These are phyloP conservation scores for Holotrichia oblita DNA, from an alignment of 1,140 invertebrate genomes.

Conservation along the genomic window DNA sequence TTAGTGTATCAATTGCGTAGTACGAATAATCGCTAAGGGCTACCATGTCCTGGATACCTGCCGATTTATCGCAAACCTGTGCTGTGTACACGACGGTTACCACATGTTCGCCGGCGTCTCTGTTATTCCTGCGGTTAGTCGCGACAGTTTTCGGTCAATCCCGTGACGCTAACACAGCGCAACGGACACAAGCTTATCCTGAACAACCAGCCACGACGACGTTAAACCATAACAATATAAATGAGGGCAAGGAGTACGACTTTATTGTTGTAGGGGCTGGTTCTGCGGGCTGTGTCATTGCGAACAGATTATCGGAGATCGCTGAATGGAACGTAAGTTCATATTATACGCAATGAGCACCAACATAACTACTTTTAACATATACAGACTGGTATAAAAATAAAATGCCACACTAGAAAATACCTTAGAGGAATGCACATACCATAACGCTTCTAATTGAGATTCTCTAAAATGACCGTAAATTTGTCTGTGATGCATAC, in stretches of 20 bases:
- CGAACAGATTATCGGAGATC: slow-evolving; percentile 37
- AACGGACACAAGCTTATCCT: background rate
- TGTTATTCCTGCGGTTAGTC: slow-evolving; percentile 68
- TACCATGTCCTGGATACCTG: slow-evolving; percentile 67
- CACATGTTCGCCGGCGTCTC: slow-evolving; percentile 66
- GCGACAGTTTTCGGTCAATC: slow-evolving; percentile 67
- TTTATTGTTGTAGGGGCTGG: slow-evolving; percentile 38
- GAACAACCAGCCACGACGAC: background rate
- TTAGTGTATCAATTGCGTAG: background rate
- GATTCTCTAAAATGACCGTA: too few relatives aligned
- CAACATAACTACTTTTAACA: background rate
- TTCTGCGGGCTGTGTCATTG: slow-evolving; percentile 31
- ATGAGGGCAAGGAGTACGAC: slow-evolving; percentile 54
- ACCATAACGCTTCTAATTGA: too few relatives aligned
- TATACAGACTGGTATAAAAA: too few relatives aligned
- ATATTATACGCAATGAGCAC: background rate
- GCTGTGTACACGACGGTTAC: slow-evolving; percentile 63
- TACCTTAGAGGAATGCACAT: too few relatives aligned
- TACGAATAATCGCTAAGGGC: background rate
- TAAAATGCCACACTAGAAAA: too few relatives aligned
- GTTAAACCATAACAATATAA: slow-evolving; percentile 21
- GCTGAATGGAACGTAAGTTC: slow-evolving; percentile 45
- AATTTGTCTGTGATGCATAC: too few relatives aligned
- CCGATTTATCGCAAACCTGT: slow-evolving; percentile 66
- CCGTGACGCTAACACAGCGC: slow-evolving; percentile 53